These are phyloP conservation scores for Scaptomyza cyrtandrae DNA, from an alignment of 2,888 invertebrate species.

Conservation along the genomic window DNA sequence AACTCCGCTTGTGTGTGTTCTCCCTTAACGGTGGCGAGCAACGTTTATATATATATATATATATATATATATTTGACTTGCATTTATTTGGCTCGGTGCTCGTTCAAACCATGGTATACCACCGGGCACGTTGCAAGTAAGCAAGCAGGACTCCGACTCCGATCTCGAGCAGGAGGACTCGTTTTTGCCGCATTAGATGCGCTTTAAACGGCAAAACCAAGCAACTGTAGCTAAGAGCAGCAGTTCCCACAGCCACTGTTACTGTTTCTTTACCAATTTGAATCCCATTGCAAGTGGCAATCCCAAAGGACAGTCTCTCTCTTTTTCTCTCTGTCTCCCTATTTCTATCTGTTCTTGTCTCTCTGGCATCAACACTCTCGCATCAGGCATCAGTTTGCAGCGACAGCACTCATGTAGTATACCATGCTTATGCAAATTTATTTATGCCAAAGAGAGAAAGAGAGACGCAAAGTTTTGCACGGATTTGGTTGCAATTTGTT, in stretches of 20 bases:
- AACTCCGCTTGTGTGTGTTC: not conserved
- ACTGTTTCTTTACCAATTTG: slow-evolving; percentile 9
- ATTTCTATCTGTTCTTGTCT: not conserved
- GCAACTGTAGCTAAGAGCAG: slow-evolving; percentile 13
- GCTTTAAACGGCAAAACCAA: slow-evolving; percentile 32
- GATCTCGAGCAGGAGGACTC: not conserved
- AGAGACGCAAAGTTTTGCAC: slow-evolving; percentile 69
- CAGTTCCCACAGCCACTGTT: not conserved
- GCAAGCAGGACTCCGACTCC: slow-evolving; percentile 4
- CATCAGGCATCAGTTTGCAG: slow-evolving; percentile 9
- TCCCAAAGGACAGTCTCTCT: slow-evolving; percentile 2
- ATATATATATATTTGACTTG: slow-evolving; percentile 27
- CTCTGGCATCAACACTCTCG: slow-evolving; percentile 8
- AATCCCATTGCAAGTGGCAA: slow-evolving; percentile 22
- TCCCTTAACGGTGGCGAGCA: not conserved
- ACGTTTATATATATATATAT: slow-evolving; percentile 7
- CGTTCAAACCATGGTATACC: slow-evolving; percentile 68
- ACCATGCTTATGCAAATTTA: slow-evolving; percentile 73
- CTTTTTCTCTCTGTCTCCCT: not conserved
- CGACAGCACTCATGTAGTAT: slow-evolving; percentile 48
- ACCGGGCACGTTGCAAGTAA: slow-evolving; percentile 48
- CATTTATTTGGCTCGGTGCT: slow-evolving; percentile 61
- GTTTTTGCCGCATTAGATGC: slow-evolving; percentile 28
- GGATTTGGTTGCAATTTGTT: slow-evolving; percentile 77
- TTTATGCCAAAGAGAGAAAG: slow-evolving; percentile 68